Base-by-base conservation (phyloP, 1,140 invertebrate species). In the Panagrolaimus sp. region DNA sequence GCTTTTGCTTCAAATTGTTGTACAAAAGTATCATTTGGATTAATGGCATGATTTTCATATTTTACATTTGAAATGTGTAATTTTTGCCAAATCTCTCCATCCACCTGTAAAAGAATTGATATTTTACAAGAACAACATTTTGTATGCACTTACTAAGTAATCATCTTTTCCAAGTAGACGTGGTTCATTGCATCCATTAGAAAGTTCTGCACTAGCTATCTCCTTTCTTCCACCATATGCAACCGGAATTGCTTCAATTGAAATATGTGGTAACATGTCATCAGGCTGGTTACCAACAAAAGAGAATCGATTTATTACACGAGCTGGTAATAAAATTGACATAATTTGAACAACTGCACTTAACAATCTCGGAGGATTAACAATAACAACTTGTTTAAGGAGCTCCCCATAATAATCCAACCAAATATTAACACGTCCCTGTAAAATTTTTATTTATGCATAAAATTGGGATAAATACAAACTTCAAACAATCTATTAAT, bases 401-500 rank as follows among this genome's bases (percentile, higher is more conserved):
- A 76, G 51, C 64, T 76, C 75, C 11, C 68, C 65, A 46, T 76
- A 76, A 53, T 76, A 76, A n/a, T 74, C 68, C 46, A 77, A 38
- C 67, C 72, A 78, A 53, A 76, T 71, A 45, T 73, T 71, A 5
- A 76, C 69, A 14, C 75, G 71, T 48, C 47, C 57, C 74, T 74
- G 44, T 57, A 64, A 65, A 53, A 27, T 9, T 25, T 11, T 20
- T 20, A n/a, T 25, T 57, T 57, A 13, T 11, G 51, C 8, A 5
- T 25, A 13, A 57, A 57, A 57, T 11, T n/a, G n/a, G 9, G 27
- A 5, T 13, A 45, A 57, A 61, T 11, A 44, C 13, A 63, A 51
- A 74, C 75, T 23, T 76, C 25, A 47, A 78, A 78, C 1, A 76
- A 27, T 47, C 57, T 69, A 62, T 76, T 76, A n/a, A 76, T 74